Evolutionary conservation across 2,888 invertebrate species (phyloP), one percentile per base, ranked within the genome.

Genomic region (Campaea margaritaria): DNA sequence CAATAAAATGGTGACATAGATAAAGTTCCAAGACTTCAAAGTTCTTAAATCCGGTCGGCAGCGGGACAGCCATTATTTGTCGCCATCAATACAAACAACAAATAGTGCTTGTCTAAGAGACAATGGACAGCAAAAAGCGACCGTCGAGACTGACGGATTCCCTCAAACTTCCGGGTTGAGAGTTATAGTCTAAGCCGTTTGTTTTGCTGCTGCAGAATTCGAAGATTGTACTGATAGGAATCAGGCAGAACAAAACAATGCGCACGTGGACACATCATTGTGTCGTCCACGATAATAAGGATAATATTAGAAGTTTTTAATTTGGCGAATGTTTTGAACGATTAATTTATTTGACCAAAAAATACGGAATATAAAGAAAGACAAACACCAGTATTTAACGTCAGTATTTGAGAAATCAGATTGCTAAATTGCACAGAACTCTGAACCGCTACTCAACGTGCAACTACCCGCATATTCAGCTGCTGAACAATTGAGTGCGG

Each of bases 51-150:
- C 58, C 61, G 61, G 75, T 70, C 70, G 69, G 69, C 69, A 67
- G 72, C 41, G 55, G 28, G 81, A 78, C 79, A 76, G 73, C 60
- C 67, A 68, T 73, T 76, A 83, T 84, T 82, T 79, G 77, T 83
- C 74, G 73, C 55, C 72, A 73, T 79, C 78, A 76, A 74, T 76
- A 78, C 79, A 78, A 75, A 81, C 86, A 62, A 78, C 81, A 80
- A 76, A 82, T 87, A 66, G 60, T 58, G 50, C 60, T 58, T 62
- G 64, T 66, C 56, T 49, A 44, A 62, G 64, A 70, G 68, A 80
- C 81, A 81, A 82, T 82, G 71, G 74, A 63, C 57, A 68, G 69
- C 64, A 75, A 80, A 78, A 78, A 76, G 73, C 62, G 58, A 66
- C 58, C 67, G 69, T 64, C 64, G 67, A 67, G 64, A 60, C 65